Conservation (phyloP, 2,113 vertebrate genomes). For the Vicugna pacos region DNA sequence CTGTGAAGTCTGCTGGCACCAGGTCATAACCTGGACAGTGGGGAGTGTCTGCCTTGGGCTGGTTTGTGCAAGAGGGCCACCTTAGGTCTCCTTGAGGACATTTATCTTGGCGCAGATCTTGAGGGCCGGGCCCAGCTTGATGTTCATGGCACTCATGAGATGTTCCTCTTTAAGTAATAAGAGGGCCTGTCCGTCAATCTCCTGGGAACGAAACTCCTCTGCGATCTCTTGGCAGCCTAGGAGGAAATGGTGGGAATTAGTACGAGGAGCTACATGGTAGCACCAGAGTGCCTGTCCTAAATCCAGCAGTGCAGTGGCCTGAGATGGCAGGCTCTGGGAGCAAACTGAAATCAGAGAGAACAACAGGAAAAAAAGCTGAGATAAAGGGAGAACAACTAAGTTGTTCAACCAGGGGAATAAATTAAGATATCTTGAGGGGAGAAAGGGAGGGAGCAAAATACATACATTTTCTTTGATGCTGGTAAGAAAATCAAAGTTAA, state of each 20-base stretch:
- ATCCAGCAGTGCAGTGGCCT: background rate
- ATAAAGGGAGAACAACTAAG: background rate
- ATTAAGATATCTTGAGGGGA: background rate
- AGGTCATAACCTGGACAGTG: slow-evolving; percentile 46
- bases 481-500: background rate
- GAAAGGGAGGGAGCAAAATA: background rate
- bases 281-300: background rate
- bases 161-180: slow-evolving; percentile 97
- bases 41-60: slow-evolving; percentile 59
- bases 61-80: slow-evolving; percentile 58
- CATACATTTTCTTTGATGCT: background rate
- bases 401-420: background rate
- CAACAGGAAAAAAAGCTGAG: background rate
- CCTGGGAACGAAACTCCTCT: slow-evolving; percentile 96
- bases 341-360: slow-evolving; percentile 11
- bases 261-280: background rate
- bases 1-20: slow-evolving; percentile 61
- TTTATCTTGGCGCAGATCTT: slow-evolving; percentile 99
- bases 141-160: slow-evolving; percentile 99
- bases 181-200: slow-evolving; percentile 98
- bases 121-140: slow-evolving; percentile 98
- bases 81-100: slow-evolving; percentile 94
- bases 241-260: background rate
- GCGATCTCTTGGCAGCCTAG: slow-evolving; percentile 98
- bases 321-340: background rate